Evolutionary conservation across 2,797 vertebrate genomes (phyloP), one percentile per base, ranked within the genome.

Genomic region (Vireo griseus): DNA sequence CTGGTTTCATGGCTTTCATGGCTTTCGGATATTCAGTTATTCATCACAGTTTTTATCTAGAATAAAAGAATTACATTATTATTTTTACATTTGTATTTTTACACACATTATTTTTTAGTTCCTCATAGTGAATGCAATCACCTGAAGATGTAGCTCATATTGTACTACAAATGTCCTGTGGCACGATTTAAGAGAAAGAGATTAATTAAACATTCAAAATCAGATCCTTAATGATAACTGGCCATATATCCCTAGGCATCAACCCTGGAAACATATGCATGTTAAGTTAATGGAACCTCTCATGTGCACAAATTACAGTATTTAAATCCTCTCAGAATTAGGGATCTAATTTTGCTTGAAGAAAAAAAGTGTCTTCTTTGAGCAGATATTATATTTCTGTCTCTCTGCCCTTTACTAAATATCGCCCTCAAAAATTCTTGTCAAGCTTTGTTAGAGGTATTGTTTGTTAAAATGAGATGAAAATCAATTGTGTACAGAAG

Each of bases 191-290:
- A 62, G 31, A 89, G 33, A 79, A 88, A 69, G 42, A 51, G 39
- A 72, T 78, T 45, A 94, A 78, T 91, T 76, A 63, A 93, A 76
- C 25, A 12, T 76, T 85, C 77, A 35, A 93, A 95, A 92, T 69
- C 40, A 86, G 61, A 79, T 71, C 52, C 65, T 91, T 94, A 83
- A 87, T 67, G 55, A 87, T 52, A 91, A 9, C 39, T 21, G 29
- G 57, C 62, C 45, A 86, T n/a, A 86, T n/a, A 77, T 59, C 57
- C 55, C 52, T 79, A 89, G 68, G 78, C 45, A 40, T 57, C 72
- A 57, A 71, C 82, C 33, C 87, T 82, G 44, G 24, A 82, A 89
- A 82, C 42, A 75, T 59, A 63, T 28, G 63, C 63, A 57, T 35
- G 17, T 54, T 72, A 93, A 62, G 2, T 63, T 79, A 90, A 80